Base-by-base conservation (phyloP, 2,113 vertebrate species). In the Camelus bactrianus region DNA sequence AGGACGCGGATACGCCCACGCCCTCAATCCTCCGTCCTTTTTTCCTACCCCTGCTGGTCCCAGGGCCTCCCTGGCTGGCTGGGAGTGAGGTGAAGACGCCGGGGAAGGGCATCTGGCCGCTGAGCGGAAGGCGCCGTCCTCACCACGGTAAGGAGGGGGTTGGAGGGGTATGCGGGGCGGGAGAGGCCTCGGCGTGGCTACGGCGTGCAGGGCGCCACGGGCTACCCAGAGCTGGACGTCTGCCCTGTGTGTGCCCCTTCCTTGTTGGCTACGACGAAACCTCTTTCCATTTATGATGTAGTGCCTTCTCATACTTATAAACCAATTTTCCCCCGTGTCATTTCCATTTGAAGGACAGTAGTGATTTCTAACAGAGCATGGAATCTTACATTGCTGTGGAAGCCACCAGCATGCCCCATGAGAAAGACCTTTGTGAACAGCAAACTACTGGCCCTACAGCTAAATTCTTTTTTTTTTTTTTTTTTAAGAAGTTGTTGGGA, bases 251-350 rank as follows among this genome's bases (percentile, higher is more conserved):
- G 2, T 7, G 60, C 28, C 60, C 73, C 38, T 75, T 56, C 67
- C 54, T 58, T 46, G 17, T 38, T 5, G 22, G 20, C 62, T 52
- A 42, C 73, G 19, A 4, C 7, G 9, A 69, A 88, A 58, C 52
- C 85, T 46, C 54, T n/a, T 56, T 97, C 67, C 12, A 42, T 80
- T 69, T 90, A 35, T 69, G 60, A 76, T n/a, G 46, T 14, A 50
- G 82, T 22, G 56, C 38, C 22, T 56, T 46, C 67, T 84, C 42
- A 6, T 1, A 8, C 65, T 81, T 38, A 62, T 42, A 77, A 28
- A 56, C 38, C 65, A 50, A 9, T 30, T 52, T 73, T 48, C 16
- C 50, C 28, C 22, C 9, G 9, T 32, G 52, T 60, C 52, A 35
- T 91, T 85, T 93, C 88, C 54, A 14, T 69, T 16, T 13, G 38